Evolutionary conservation across 2,888 invertebrate species (phyloP).

Genomic region (Clusia tigrina): DNA sequence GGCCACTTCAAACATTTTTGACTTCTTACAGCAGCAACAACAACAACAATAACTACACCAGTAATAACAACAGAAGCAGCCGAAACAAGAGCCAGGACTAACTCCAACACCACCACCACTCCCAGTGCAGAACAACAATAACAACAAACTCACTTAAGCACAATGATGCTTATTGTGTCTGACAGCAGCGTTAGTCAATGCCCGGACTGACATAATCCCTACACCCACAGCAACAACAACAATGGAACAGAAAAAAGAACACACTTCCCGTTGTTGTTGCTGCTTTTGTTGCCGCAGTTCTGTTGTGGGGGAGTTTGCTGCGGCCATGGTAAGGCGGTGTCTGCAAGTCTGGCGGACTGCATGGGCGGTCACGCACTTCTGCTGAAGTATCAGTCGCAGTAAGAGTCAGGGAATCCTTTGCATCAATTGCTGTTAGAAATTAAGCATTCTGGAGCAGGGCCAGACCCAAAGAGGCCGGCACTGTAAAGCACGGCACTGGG

Average conservation of each 20-base stretch:
- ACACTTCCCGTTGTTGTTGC: neutral
- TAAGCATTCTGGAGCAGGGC: neutral
- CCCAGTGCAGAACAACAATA: conserved; percentile 36
- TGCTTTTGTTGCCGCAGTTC: too few species aligned
- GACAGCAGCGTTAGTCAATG: conserved; percentile 37
- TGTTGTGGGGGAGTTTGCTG: too few species aligned
- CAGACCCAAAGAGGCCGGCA: neutral
- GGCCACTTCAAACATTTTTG: neutral
- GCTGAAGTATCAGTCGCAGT: too few species aligned
- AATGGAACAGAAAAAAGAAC: neutral
- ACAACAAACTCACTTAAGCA: conserved; percentile 55
- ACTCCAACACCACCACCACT: too few species aligned
- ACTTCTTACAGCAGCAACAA: neutral
- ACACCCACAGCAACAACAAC: neutral
- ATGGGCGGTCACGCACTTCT: neutral
- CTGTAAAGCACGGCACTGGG: neutral
- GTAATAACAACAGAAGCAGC: too few species aligned
- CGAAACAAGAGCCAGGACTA: too few species aligned
- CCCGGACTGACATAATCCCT: conserved; percentile 2
- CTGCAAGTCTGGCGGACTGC: neutral
- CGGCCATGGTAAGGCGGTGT: too few species aligned
- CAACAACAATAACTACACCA: conserved; percentile 4
- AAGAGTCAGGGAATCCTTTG: too few species aligned
- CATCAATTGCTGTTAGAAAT: neutral
- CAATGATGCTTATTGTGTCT: conserved; percentile 56